Percentiles rank a stretch among this genome's conserved stretches.
Conservation (phyloP, 1,140 invertebrate species). For the Hylyphantes graminicola region DNA sequence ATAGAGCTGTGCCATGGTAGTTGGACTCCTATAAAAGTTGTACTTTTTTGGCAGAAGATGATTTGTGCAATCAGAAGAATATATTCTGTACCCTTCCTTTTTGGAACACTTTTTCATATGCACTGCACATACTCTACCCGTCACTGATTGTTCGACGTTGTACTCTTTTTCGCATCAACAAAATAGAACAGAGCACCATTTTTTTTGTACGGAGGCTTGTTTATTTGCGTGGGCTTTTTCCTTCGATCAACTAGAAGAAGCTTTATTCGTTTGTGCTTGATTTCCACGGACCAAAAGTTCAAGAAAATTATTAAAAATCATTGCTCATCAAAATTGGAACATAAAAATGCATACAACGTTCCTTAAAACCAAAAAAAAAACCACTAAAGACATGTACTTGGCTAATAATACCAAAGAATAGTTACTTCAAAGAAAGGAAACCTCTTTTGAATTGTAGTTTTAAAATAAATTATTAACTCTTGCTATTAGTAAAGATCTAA, state of each 20-base stretch:
- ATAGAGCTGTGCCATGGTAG: constrained; percentile 52
- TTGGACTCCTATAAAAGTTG: constrained; percentile 21
- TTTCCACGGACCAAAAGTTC: no score
- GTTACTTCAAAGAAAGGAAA: no score
- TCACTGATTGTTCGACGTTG: constrained; percentile 52
- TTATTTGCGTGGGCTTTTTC: constrained; percentile 49
- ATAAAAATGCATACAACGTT: no score
- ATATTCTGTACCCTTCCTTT: constrained; percentile 59
- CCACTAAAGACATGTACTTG: no score
- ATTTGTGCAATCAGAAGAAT: constrained; percentile 55
- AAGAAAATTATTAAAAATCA: no score
- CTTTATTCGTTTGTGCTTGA: neutral
- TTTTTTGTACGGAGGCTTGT: constrained; percentile 51
- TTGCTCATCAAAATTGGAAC: no score
- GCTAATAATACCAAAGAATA: no score
- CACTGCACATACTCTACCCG: constrained; percentile 45
- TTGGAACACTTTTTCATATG: constrained; percentile 58
- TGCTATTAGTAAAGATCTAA: no score
- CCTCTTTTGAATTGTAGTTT: no score
- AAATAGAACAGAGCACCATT: constrained; percentile 34
- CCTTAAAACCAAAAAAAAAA: no score
- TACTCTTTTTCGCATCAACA: constrained; percentile 48
- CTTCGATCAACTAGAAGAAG: constrained; percentile 22
- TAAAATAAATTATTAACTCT: no score
- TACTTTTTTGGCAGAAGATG: constrained; percentile 42